These are phyloP conservation scores for Hydrolagus affinis DNA, from an alignment of 2,113 vertebrate genomes.

Conservation along the genomic window DNA sequence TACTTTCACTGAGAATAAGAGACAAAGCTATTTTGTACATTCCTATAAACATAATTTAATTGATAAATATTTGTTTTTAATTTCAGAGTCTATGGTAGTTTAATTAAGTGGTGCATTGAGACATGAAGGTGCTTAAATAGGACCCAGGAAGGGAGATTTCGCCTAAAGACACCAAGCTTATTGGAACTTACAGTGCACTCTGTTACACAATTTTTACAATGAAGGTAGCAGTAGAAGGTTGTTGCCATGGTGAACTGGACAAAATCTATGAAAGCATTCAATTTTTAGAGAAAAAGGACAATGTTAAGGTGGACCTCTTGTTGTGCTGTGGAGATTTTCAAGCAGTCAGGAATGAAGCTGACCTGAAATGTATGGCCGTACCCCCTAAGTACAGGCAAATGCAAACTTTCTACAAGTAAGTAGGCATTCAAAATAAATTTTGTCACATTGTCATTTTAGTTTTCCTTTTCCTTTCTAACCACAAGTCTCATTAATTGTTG, in stretches of 20 bases:
- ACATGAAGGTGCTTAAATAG: slow-evolving; percentile 28
- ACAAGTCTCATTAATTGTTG: neutral
- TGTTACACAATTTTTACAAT: slow-evolving; percentile 47
- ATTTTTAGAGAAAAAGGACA: slow-evolving; percentile 70
- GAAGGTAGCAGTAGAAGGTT: slow-evolving; percentile 89
- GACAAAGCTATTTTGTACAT: neutral
- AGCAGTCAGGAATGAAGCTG: slow-evolving; percentile 86
- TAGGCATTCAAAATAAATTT: slow-evolving; percentile 14
- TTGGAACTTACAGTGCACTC: slow-evolving; percentile 26
- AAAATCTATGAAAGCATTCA: slow-evolving; percentile 87
- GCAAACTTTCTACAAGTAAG: slow-evolving; percentile 91
- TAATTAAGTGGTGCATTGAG: slow-evolving; percentile 30
- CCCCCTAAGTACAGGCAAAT: slow-evolving; percentile 84
- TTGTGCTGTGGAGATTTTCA: slow-evolving; percentile 92
- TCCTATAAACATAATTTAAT: slow-evolving; percentile 11
- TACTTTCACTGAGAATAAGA: neutral
- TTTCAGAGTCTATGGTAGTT: slow-evolving; percentile 28
- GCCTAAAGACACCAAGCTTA: slow-evolving; percentile 23
- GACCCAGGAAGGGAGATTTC: slow-evolving; percentile 26
- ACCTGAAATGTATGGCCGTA: slow-evolving; percentile 89
- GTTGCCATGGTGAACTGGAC: slow-evolving; percentile 89
- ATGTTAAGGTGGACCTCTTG: slow-evolving; percentile 66
- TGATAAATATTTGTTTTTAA: slow-evolving; percentile 29
- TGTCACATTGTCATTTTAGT: neutral
- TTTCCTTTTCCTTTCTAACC: neutral